Evolutionary conservation across 2,888 invertebrate genomes (phyloP), one percentile per base, ranked within the genome.

Genomic region (Monoplex corrugatus): DNA sequence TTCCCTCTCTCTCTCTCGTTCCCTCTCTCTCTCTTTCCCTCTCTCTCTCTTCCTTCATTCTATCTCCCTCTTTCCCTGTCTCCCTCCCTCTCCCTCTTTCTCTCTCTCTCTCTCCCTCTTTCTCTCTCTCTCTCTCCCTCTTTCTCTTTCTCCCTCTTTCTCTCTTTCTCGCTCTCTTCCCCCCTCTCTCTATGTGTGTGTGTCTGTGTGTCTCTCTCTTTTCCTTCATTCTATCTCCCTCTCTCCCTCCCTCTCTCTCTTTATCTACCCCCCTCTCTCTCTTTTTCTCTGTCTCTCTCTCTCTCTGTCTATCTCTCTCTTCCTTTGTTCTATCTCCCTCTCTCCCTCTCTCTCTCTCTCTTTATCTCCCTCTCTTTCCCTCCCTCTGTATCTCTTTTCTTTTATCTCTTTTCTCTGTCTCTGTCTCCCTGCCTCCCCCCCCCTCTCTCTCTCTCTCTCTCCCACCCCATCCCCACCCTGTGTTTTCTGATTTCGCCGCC

Each of bases 311-410:
- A n/a, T n/a, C n/a, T n/a, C n/a, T n/a, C n/a, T n/a, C n/a, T n/a
- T n/a, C n/a, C n/a, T 28, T 5, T 28, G 16, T 28, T 72, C 68
- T 68, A 16, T 68, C 72, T 72, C 72, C 35, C 72, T 72, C 35
- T 72, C 57, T 5, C 57, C 28, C 57, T 72, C 68, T 68, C 68
- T 68, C 72, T 72, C 72, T 72, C 72, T 72, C 35, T 72, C 72
- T 72, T 5, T 72, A 32, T 72, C 72, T 72, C 72, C 35, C 35
- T 72, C 32, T 72, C 72, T n/a, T 68, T 28, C 28, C 68, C 19
- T 28, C 68, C 68, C 23, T 28, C 68, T n/a, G 23, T 72, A 32
- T 72, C 72, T 72, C 1, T 72, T 8, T 72, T n/a, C n/a, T n/a
- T n/a, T n/a, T n/a, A n/a, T n/a, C n/a, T n/a, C n/a, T n/a, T n/a